These are phyloP conservation scores for Folsomia candida DNA, from an alignment of 2,888 invertebrate genomes.

Conservation along the genomic window DNA sequence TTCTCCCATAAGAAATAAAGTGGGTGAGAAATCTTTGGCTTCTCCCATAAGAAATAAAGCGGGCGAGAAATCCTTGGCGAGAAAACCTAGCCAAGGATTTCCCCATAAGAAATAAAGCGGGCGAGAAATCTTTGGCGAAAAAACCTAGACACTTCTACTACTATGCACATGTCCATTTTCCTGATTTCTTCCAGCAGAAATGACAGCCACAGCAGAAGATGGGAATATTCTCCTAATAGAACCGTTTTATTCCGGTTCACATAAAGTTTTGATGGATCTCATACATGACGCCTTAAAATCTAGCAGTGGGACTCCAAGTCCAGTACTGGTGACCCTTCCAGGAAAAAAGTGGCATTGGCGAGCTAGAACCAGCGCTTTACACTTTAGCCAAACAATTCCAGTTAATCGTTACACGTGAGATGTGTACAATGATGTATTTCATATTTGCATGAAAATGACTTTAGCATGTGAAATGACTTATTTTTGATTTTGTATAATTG, in stretches of 20 bases:
- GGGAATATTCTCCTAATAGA: slow-evolving; percentile 61
- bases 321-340: slow-evolving; percentile 59
- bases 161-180: too few relatives aligned
- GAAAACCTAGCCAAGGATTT: too few relatives aligned
- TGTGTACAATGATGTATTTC: not conserved
- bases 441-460: slow-evolving; percentile 8
- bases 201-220: not conserved
- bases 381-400: slow-evolving; percentile 64
- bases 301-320: slow-evolving; percentile 1
- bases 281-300: slow-evolving; percentile 33
- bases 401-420: slow-evolving; percentile 55
- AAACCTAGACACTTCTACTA: too few relatives aligned
- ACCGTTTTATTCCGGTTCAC: slow-evolving; percentile 72
- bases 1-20: too few relatives aligned
- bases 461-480: too few relatives aligned
- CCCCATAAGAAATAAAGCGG: too few relatives aligned
- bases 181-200: too few relatives aligned
- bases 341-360: slow-evolving; percentile 78
- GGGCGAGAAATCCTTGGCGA: too few relatives aligned
- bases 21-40: too few relatives aligned
- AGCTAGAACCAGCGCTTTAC: slow-evolving; percentile 66
- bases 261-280: slow-evolving; percentile 58
- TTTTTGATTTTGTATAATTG: slow-evolving; percentile 4
- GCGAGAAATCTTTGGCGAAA: too few relatives aligned
- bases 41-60: too few relatives aligned